Base-by-base conservation (phyloP, 2,113 vertebrate genomes). In the Ptychochromis oligacanthus region DNA sequence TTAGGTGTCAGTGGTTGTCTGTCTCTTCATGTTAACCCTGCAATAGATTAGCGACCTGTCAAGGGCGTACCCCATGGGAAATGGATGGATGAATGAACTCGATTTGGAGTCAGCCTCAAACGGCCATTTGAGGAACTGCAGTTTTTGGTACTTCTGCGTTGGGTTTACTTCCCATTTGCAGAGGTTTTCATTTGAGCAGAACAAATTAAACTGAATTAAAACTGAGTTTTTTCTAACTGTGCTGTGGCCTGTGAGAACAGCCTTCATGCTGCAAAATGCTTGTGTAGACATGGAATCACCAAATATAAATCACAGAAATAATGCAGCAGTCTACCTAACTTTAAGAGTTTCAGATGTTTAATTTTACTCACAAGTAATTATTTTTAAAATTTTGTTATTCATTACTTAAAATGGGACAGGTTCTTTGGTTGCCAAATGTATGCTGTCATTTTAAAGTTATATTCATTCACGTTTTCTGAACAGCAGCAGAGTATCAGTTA, bases 131-230 rank as follows among this genome's bases (percentile, higher is more conserved):
- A 70, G 65, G 65, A 70, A 49, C 43, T 28, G 24, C 65, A 70
- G 40, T 49, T 43, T 67, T 4, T 67, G 38, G 62, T 8, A 67
- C 22, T 43, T 65, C 1, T 0, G 0, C 0, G 3, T 15, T 67
- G 11, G 22, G 22, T 28, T 70, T 43, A 70, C 10, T 70, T 52
- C 20, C 28, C 24, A 18, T 20, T 49, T 7, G 14, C 62, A 46
- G 14, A 18, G 3, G 9, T 49, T 70, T 49, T 70, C 24, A 18
- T 22, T 70, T 24, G 64, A 28, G 40, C 64, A 70, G 40, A 49
- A 70, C 64, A 70, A 46, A 49, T 70, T 18, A 18, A 46, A 67
- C 38, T 65, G 0, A 11, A 46, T n/a, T 31, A 46, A 67, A 67
- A 18, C 1, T 4, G 4, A 26, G 10, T 26, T 36, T 36, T 6